phyloP scores from a whole-genome alignment of 30 jellyfish, hydroid and myxozoan genomes.

The Hydra vulgaris region DNA sequence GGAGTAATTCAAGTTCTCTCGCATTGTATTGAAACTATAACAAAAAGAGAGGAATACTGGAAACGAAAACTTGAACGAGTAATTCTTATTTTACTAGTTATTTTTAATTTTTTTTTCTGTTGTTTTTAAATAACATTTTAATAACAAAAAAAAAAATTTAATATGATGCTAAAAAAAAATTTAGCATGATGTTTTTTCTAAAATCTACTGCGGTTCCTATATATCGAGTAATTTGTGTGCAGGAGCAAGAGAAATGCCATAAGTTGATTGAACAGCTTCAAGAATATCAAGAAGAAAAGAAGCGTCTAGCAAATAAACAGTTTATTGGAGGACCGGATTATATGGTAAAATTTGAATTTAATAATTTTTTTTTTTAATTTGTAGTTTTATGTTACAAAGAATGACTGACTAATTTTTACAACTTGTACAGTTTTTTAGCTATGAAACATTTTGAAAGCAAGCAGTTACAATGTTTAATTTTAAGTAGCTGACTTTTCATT shows the following conservation, averaged over 20 bases:
- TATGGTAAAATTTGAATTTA: slow-evolving; percentile 68
- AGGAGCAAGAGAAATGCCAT: slow-evolving; percentile 73
- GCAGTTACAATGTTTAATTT: no score
- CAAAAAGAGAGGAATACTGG: slow-evolving; percentile 89
- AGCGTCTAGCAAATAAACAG: slow-evolving; percentile 14
- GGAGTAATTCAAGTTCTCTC: slow-evolving; percentile 82
- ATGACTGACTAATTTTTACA: no score
- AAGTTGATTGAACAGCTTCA: slow-evolving; percentile 55
- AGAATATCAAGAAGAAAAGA: slow-evolving; percentile 31
- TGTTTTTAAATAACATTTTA: neutral
- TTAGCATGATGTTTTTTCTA: no score
- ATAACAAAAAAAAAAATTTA: neutral
- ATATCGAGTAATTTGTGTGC: neutral
- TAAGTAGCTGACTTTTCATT: no score
- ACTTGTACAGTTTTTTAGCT: neutral
- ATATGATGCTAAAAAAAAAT: neutral
- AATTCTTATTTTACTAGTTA: neutral
- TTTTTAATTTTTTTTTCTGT: no score
- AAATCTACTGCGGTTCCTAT: no score
- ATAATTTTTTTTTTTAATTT: neutral
- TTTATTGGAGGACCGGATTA: slow-evolving; percentile 94
- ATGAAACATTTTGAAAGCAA: no score
- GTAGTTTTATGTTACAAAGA: no score
- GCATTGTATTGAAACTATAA: slow-evolving; percentile 85
- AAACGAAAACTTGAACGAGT: slow-evolving; percentile 69